phyloP scores from a whole-genome alignment of 1,140 invertebrate genomes.

The Caenorhabditis elegans region DNA sequence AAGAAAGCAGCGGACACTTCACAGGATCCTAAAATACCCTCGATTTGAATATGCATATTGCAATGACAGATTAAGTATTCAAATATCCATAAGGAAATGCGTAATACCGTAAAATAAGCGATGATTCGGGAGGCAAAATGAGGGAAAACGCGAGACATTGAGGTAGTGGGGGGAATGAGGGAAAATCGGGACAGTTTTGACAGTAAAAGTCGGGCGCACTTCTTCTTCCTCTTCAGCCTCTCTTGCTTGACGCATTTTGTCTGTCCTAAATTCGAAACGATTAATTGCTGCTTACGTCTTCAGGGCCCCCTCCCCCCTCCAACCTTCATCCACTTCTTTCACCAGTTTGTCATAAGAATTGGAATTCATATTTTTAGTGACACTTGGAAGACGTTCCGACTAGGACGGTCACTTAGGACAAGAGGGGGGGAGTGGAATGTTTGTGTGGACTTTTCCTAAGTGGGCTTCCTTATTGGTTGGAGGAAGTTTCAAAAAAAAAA shows the following conservation, averaged over 20 bases:
- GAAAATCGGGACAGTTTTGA: conserved; percentile 31
- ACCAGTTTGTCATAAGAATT: neutral
- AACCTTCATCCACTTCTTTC: too few species aligned
- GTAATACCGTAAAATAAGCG: too few species aligned
- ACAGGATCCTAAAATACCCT: too few species aligned
- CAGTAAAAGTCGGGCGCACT: conserved; percentile 30
- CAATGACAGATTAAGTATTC: too few species aligned
- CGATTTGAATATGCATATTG: too few species aligned
- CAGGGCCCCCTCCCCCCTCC: neutral
- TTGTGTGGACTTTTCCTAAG: neutral
- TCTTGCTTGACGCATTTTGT: conserved; percentile 21
- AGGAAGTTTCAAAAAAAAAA: too few species aligned
- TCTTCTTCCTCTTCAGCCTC: neutral
- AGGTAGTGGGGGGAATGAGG: neutral
- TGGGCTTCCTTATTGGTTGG: too few species aligned
- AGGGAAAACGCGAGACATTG: neutral
- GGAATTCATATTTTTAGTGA: conserved; percentile 30
- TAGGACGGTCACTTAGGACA: conserved; percentile 9
- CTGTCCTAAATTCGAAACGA: neutral
- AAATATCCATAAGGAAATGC: too few species aligned
- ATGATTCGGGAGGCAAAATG: too few species aligned
- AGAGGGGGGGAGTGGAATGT: neutral
- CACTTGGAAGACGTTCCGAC: conserved; percentile 6
- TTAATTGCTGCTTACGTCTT: conserved; percentile 33
- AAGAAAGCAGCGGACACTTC: too few species aligned